phyloP scores from a whole-genome alignment of 2,113 vertebrate genomes.

The Calyptommatus sinebrachiatus region DNA sequence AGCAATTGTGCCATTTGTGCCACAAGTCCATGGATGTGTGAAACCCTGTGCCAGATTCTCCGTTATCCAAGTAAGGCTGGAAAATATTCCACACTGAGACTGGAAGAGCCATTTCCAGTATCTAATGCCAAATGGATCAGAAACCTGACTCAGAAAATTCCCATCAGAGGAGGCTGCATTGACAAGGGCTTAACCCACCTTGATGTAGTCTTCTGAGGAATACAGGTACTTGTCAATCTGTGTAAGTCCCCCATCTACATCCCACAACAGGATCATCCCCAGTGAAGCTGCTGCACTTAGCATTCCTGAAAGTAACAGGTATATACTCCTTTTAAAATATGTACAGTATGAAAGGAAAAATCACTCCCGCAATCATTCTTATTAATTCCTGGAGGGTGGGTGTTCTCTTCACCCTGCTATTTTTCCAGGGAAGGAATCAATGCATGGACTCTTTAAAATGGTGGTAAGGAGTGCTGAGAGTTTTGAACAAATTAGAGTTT shows the following conservation, averaged over 20 bases:
- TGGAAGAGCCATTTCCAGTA: neutral
- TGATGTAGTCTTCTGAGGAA: slow-evolving; percentile 98
- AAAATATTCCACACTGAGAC: neutral
- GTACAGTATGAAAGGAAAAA: fast-evolving
- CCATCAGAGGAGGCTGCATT: neutral
- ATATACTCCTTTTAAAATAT: slow-evolving; percentile 21
- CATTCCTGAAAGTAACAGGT: slow-evolving; percentile 81
- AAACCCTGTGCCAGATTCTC: neutral
- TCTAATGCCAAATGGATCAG: neutral
- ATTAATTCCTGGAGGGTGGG: no score
- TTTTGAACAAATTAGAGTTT: neutral
- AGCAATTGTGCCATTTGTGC: no score
- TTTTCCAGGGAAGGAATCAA: no score
- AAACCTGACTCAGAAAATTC: neutral
- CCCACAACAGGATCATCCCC: slow-evolving; percentile 96
- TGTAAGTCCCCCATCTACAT: slow-evolving; percentile 94
- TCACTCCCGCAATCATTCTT: neutral
- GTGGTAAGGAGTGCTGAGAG: no score
- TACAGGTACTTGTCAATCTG: slow-evolving; percentile 99
- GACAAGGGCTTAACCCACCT: slow-evolving; percentile 75
- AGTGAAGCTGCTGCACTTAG: slow-evolving; percentile 94
- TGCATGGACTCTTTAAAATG: no score
- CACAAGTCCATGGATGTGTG: no score
- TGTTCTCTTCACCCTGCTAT: no score
- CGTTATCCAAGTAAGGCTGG: neutral